Base-by-base conservation (phyloP, 2,888 invertebrate species). In the Neelides folsomi region DNA sequence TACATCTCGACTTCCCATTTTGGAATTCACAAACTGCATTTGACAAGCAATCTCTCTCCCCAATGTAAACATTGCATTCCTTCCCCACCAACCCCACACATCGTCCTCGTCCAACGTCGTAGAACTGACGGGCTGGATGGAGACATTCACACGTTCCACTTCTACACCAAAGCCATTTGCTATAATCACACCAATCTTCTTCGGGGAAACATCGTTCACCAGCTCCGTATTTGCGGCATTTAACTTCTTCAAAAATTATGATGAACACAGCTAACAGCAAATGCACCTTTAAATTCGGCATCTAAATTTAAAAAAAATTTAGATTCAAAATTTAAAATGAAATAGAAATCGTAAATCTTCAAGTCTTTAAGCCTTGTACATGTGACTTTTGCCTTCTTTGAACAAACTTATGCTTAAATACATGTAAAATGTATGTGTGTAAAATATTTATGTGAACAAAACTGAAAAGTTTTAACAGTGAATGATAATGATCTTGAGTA, bases 41-140 rank as follows among this genome's bases (percentile, higher is more conserved):
- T 5, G 15, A 1, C 9, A 51, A 36, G 15, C 54, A 54, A 10
- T 54, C 54, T 13, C 47, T 35, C 13, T 54, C 51, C 16, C 51
- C 51, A 18, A 54, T 51, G 51, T 54, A 54, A 1, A 51, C 47
- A 43, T 54, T 54, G 34, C 54, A 54, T 34, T 54, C 54, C 1
- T 15, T 51, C 19, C 54, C 54, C 6, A 46, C 38, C n/a, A 47
- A 15, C 4, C 12, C 41, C 40, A 51, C 51, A 34, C 54, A 54
- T 1, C 51, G 41, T n/a, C 44, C 41, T n/a, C 51, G 18, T 16
- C 8, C 15, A 4, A 18, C 36, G 18, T 51, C 48, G 36, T 42
- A 54, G 8, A 48, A 18, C 34, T 54, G 54, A 15, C 50, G 13
- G 3, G 19, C 4, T 20, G 42, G 54, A 41, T 51, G 51, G 1